Percentiles rank a stretch among this genome's conserved stretches.
Conservation (phyloP, 1,140 invertebrate genomes). For the Pectinophora gossypiella region DNA sequence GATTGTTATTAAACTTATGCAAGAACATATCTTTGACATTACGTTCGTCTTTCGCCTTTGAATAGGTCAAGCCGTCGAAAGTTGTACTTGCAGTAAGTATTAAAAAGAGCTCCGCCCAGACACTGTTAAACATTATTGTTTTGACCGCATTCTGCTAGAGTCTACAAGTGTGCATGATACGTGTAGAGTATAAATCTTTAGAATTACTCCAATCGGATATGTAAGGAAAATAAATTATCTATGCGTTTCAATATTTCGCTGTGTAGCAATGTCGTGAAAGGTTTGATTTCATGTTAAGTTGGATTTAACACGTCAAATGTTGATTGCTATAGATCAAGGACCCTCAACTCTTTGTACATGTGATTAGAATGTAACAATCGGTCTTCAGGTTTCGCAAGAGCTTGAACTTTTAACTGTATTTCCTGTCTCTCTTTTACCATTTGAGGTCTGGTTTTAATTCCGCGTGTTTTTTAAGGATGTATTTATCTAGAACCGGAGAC, state of each 20-base stretch:
- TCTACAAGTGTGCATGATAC: no score
- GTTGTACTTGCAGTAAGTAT: not conserved
- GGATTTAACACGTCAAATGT: not conserved
- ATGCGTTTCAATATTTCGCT: no score
- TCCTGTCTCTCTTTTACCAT: no score
- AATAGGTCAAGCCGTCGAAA: not conserved
- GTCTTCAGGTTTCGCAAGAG: not conserved
- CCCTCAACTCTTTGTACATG: not conserved
- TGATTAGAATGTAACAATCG: not conserved
- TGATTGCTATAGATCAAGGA: slow-evolving; percentile 7
- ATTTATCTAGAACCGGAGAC: no score
- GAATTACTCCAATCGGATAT: no score
- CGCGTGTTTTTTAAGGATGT: no score
- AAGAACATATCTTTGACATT: no score
- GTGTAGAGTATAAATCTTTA: no score
- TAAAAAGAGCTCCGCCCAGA: not conserved
- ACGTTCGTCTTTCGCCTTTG: no score
- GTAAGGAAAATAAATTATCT: no score
- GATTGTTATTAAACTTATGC: no score
- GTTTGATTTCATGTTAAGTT: not conserved
- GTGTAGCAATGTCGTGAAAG: not conserved
- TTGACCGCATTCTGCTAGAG: not conserved
- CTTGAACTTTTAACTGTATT: not conserved
- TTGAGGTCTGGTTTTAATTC: no score
- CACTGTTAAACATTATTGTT: not conserved